phyloP scores from a whole-genome alignment of 2,888 invertebrate species.

The Ormyrus pomaceus region DNA sequence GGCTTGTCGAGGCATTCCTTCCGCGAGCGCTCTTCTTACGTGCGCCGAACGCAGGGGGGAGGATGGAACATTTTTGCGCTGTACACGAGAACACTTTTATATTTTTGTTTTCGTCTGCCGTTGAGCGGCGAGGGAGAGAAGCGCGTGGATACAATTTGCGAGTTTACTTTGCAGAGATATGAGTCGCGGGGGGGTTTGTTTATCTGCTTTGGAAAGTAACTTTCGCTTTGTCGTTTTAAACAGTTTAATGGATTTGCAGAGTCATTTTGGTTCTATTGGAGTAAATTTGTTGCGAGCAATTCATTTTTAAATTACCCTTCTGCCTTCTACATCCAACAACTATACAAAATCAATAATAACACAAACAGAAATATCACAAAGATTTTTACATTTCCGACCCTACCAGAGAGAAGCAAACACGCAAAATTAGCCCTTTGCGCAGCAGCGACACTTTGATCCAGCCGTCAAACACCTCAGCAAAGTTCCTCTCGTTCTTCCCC shows the following conservation, averaged over 20 bases:
- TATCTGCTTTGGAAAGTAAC: neutral
- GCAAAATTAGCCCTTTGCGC: slow-evolving; percentile 30
- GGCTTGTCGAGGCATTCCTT: slow-evolving; percentile 56
- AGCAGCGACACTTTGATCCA: slow-evolving; percentile 27
- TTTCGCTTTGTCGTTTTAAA: too few species aligned
- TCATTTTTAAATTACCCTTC: too few species aligned
- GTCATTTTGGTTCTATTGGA: too few species aligned
- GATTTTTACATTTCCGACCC: too few species aligned
- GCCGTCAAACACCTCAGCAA: neutral
- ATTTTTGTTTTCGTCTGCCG: slow-evolving; percentile 34
- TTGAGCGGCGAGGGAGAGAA: neutral
- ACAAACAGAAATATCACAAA: too few species aligned
- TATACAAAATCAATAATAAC: too few species aligned
- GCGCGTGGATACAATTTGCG: slow-evolving; percentile 12
- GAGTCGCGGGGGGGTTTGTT: neutral
- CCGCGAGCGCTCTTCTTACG: slow-evolving; percentile 38
- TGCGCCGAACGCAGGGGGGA: neutral
- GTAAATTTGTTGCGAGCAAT: too few species aligned
- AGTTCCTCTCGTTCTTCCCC: neutral
- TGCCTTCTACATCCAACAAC: neutral
- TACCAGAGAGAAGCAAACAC: neutral
- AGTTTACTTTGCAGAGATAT: slow-evolving; percentile 32
- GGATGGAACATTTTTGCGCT: slow-evolving; percentile 38
- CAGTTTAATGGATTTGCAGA: too few species aligned
- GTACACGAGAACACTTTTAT: slow-evolving; percentile 47